A percentile compares a stretch with the other conserved stretches of the same genome.
Evolutionary conservation across 2,797 vertebrate genomes (phyloP).

Genomic region (Sebastes taczanowskii): DNA sequence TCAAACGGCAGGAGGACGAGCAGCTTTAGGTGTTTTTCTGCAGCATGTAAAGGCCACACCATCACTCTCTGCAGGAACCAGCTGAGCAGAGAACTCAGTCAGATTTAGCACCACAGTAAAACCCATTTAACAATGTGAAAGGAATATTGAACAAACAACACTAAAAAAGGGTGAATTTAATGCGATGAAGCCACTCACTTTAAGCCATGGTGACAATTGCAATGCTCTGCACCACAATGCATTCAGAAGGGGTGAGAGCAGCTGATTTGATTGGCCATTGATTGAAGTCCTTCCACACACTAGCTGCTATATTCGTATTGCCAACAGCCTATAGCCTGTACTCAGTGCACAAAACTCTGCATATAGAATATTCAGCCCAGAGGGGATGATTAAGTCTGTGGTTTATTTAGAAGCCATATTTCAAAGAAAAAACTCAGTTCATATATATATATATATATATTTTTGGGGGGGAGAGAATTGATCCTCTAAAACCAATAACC

Average conservation of each 20-base stretch:
- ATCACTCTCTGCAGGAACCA: background rate
- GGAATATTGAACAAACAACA: background rate
- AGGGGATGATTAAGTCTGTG: background rate
- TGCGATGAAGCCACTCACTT: background rate
- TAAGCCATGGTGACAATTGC: background rate
- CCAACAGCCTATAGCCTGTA: background rate
- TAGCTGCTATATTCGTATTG: background rate
- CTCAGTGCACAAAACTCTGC: background rate
- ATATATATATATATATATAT: background rate
- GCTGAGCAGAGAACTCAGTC: background rate
- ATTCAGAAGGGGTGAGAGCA: background rate
- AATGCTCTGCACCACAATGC: background rate
- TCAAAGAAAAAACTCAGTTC: background rate
- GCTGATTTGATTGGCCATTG: background rate
- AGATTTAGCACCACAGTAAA: background rate
- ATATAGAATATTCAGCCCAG: background rate
- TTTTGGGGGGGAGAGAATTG: background rate
- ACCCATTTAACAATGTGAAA: background rate
- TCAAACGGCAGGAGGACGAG: background rate
- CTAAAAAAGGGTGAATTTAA: background rate
- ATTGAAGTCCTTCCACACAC: background rate
- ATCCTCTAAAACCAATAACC: conserved; percentile 35
- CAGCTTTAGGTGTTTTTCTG: too few relatives aligned
- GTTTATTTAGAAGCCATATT: background rate
- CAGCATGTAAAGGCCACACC: background rate